A percentile compares a stretch with the other conserved stretches of the same genome.
Evolutionary conservation across 2,797 vertebrate genomes (phyloP).

Genomic region (Falco cherrug): DNA sequence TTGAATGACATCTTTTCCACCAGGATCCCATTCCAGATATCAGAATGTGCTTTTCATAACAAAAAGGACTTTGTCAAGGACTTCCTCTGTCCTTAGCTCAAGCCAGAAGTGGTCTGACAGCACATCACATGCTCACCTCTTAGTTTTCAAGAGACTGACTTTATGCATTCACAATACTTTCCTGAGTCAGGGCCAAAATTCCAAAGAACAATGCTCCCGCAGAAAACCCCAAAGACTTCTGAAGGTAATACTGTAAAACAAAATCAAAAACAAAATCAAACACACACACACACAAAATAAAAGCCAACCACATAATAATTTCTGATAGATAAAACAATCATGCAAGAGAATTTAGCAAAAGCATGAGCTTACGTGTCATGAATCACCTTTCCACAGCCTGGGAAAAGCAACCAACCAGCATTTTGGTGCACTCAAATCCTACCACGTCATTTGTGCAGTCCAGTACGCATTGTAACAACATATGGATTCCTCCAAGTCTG

Average conservation of each 20-base stretch:
- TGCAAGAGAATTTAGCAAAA: background rate
- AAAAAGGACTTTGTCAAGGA: constrained; percentile 7
- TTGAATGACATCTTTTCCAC: background rate
- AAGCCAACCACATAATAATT: background rate
- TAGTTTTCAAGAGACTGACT: background rate
- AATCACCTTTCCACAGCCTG: background rate
- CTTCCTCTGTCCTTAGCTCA: background rate
- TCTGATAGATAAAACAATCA: background rate
- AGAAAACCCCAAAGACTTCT: background rate
- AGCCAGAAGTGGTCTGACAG: background rate
- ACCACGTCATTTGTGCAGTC: background rate
- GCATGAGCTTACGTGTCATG: background rate
- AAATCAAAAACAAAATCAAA: background rate
- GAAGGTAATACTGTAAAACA: background rate
- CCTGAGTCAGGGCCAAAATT: background rate
- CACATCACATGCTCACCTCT: background rate
- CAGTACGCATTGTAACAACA: background rate
- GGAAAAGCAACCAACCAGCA: background rate
- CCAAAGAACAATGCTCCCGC: background rate
- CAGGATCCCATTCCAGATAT: background rate
- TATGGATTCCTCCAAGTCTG: background rate
- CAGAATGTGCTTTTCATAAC: background rate
- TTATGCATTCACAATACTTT: background rate
- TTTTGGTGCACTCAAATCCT: background rate
- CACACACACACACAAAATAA: too few species aligned